Percentiles rank a stretch among this genome's conserved stretches.
phyloP scores from a whole-genome alignment of 1,140 invertebrate genomes.

The Saccostrea echinata region DNA sequence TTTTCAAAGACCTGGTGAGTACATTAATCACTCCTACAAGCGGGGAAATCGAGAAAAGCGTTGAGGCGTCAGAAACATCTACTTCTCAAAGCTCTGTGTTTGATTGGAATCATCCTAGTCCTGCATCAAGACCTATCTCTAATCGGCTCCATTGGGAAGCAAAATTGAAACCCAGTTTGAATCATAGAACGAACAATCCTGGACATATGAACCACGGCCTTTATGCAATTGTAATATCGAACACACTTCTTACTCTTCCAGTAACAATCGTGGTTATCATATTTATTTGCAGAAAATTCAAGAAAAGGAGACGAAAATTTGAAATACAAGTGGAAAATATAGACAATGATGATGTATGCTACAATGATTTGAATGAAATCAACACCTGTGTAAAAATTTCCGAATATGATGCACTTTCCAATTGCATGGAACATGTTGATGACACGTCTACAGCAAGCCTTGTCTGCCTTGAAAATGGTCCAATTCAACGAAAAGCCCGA shows the following conservation, averaged over 20 bases:
- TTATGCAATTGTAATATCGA: neutral
- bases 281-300: neutral
- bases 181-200: neutral
- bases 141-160: neutral
- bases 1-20: neutral
- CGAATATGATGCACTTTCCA: neutral
- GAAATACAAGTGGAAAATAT: neutral
- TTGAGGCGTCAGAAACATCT: no score
- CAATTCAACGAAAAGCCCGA: neutral
- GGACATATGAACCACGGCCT: neutral
- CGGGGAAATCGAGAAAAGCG: no score
- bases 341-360: neutral
- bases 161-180: neutral
- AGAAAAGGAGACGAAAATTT: neutral
- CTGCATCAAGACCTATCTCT: no score
- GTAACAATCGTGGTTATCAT: neutral
- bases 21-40: no score
- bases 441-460: neutral
- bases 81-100: no score
- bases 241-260: neutral
- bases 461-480: neutral
- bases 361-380: constrained; percentile 20
- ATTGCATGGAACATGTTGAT: neutral
- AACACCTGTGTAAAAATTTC: neutral
- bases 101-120: no score